These are phyloP conservation scores for Porites lutea DNA, from an alignment of 64 coral and sea anemone species.

Conservation along the genomic window DNA sequence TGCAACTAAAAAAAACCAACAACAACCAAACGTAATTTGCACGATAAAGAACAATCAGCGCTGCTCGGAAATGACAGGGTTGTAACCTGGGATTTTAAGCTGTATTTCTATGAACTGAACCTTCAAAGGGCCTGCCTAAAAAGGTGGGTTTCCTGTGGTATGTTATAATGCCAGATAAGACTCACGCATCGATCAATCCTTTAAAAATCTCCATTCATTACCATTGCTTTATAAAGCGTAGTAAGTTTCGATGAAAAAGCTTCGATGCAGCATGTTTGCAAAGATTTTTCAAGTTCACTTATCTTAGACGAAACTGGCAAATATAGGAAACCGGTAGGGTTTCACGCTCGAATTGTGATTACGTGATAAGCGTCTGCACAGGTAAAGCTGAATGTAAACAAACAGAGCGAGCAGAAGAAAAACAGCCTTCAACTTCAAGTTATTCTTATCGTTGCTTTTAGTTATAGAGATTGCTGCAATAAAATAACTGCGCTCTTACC, in stretches of 20 bases:
- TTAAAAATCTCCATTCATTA: constrained; percentile 40
- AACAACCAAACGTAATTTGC: not conserved
- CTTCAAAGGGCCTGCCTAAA: constrained; percentile 17
- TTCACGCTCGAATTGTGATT: constrained; percentile 9
- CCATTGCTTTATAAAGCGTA: constrained; percentile 67
- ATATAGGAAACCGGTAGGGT: not conserved
- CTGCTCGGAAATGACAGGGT: constrained; percentile 1
- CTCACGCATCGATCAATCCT: constrained; percentile 21
- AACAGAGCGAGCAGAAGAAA: constrained; percentile 33
- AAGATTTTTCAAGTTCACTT: not conserved
- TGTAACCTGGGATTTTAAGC: not conserved
- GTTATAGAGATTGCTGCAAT: no score
- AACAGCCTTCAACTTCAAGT: constrained; percentile 7
- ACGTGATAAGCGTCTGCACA: constrained; percentile 20
- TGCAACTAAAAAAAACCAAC: not conserved
- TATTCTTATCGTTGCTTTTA: no score
- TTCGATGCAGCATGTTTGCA: constrained; percentile 12
- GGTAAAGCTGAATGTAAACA: constrained; percentile 43
- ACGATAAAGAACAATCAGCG: not conserved
- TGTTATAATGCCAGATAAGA: not conserved
- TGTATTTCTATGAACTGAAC: constrained; percentile 4
- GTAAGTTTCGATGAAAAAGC: constrained; percentile 51
- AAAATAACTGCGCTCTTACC: no score
- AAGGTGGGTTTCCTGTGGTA: constrained; percentile 16
- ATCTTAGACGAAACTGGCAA: no score